These are phyloP conservation scores for Lepidothrix coronata DNA, from an alignment of 2,113 vertebrate genomes.

Conservation along the genomic window DNA sequence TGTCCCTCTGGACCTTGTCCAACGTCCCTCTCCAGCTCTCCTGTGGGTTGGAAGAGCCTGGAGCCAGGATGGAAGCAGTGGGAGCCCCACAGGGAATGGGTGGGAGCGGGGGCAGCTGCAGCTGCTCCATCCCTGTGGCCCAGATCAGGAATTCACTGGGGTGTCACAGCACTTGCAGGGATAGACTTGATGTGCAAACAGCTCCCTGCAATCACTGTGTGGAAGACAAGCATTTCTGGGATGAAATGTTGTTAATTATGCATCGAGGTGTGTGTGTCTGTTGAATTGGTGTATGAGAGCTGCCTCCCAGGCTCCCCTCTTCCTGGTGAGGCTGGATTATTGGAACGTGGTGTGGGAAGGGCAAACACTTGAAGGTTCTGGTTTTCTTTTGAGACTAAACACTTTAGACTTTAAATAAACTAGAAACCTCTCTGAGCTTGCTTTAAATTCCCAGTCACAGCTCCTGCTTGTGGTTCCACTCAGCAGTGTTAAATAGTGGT, in stretches of 20 bases:
- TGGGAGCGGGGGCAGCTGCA: not conserved
- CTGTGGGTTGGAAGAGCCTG: not conserved
- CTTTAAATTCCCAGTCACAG: conserved; percentile 60
- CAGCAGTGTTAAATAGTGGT: conserved; percentile 52
- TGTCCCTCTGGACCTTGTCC: not conserved
- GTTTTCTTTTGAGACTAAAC: conserved; percentile 67
- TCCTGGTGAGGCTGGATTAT: not conserved
- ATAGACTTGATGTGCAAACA: conserved; percentile 15
- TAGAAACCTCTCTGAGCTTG: conserved; percentile 16
- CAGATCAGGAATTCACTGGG: not conserved
- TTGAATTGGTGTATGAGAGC: conserved; percentile 49
- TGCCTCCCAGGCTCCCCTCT: conserved; percentile 57
- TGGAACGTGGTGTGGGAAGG: conserved; percentile 51
- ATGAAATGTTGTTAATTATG: conserved; percentile 56
- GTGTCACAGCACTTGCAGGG: conserved; percentile 5
- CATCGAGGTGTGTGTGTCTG: conserved; percentile 21
- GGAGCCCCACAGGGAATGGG: not conserved
- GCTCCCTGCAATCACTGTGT: conserved; percentile 30
- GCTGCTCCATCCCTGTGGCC: not conserved
- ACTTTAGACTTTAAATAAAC: conserved; percentile 56
- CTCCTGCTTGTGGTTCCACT: conserved; percentile 58
- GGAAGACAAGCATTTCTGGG: conserved; percentile 46
- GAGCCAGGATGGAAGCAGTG: fast-evolving
- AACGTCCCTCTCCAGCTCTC: too few species aligned
- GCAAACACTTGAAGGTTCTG: conserved; percentile 53